Conservation (phyloP, 2,888 invertebrate species). For the Perizoma flavofasciatum region DNA sequence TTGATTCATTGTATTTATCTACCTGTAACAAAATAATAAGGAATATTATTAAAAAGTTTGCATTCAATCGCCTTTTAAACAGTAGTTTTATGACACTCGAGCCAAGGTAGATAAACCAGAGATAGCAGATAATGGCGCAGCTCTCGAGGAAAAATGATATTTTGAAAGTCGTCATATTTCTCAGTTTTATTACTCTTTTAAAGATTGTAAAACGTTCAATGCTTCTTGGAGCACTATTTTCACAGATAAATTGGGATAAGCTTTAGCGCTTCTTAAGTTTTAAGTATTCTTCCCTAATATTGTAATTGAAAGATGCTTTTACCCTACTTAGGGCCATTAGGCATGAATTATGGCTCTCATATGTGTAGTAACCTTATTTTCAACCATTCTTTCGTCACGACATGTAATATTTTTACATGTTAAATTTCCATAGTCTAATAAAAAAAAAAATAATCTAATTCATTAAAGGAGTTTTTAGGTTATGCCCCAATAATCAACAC, state of each 20-base stretch:
- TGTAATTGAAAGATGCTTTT: conserved; percentile 21
- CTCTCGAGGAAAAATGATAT: conserved; percentile 28
- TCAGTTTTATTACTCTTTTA: conserved; percentile 37
- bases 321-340: conserved; percentile 27
- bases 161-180: conserved; percentile 38
- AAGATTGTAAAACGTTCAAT: conserved; percentile 33
- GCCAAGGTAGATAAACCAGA: conserved; percentile 32
- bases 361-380: conserved; percentile 44
- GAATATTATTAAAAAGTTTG: conserved; percentile 8
- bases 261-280: conserved; percentile 18
- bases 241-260: conserved; percentile 25
- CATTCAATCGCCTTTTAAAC: background rate
- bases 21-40: conserved; percentile 41
- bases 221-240: conserved; percentile 25
- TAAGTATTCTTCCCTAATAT: conserved; percentile 16
- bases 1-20: conserved; percentile 60
- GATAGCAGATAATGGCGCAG: conserved; percentile 31
- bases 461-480: too few species aligned
- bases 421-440: conserved; percentile 38
- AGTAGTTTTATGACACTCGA: conserved; percentile 30
- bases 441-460: too few species aligned
- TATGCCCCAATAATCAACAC: too few species aligned
- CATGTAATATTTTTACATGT: conserved; percentile 55
- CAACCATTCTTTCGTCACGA: conserved; percentile 42
- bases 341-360: conserved; percentile 43